These are phyloP conservation scores for Cryptomyrus ogoouensis DNA, from an alignment of 2,113 vertebrate species.

Conservation along the genomic window DNA sequence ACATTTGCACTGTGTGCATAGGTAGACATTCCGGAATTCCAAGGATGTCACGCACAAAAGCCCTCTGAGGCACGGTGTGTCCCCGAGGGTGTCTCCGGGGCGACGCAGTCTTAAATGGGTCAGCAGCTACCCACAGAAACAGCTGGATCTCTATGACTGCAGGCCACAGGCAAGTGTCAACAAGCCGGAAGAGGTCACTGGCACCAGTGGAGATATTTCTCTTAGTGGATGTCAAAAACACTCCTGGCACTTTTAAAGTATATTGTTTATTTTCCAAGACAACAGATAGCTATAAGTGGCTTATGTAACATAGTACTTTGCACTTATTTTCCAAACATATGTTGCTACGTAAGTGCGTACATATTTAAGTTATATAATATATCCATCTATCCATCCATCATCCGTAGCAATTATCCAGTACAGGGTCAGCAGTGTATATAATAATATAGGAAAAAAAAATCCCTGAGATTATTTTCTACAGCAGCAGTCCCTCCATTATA, in stretches of 20 bases:
- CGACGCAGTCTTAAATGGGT: not conserved
- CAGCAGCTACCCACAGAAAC: not conserved
- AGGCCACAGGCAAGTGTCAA: not conserved
- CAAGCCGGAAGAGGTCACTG: not conserved
- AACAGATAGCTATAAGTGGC: not conserved
- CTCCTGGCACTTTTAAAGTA: not conserved
- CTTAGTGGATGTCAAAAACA: not conserved
- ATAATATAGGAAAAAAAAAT: not conserved
- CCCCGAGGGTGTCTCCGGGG: not conserved
- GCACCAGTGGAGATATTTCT: not conserved
- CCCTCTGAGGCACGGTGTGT: not conserved
- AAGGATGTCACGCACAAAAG: not conserved
- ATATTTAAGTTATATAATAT: not conserved
- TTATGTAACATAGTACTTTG: not conserved
- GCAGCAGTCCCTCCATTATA: not conserved
- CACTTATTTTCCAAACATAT: not conserved
- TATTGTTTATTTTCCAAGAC: not conserved
- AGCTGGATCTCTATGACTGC: not conserved
- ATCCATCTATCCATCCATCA: not conserved
- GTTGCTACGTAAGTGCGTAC: not conserved
- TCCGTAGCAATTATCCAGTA: not conserved
- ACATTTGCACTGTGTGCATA: not conserved
- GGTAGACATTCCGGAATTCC: not conserved
- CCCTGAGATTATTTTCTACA: not conserved
- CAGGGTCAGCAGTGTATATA: not conserved